Conservation (phyloP, 1,140 invertebrate genomes). For the Drepana arcuata region DNA sequence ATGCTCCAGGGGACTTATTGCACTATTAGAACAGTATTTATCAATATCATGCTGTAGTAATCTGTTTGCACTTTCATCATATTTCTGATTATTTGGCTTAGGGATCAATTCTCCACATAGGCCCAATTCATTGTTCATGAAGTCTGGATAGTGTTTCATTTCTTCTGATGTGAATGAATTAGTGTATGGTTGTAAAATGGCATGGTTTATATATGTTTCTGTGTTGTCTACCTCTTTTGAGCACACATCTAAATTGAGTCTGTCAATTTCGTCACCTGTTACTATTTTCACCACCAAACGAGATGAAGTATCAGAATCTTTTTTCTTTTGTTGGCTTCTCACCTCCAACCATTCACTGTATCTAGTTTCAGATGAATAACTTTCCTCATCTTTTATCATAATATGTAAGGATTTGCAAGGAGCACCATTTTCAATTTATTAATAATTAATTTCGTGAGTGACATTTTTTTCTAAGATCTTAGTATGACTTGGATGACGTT, state of each 20-base stretch:
- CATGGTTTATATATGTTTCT: too few species aligned
- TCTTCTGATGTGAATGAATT: too few species aligned
- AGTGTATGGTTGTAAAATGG: too few species aligned
- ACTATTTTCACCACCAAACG: constrained; percentile 48
- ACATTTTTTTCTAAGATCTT: too few species aligned
- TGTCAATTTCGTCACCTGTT: constrained; percentile 27
- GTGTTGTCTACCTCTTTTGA: constrained; percentile 25
- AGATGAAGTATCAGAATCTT: constrained; percentile 31
- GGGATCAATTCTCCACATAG: too few species aligned
- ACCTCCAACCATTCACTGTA: constrained; percentile 49
- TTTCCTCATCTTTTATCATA: constrained; percentile 28
- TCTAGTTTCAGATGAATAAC: constrained; percentile 22
- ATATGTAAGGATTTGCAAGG: constrained; percentile 51
- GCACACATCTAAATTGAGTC: constrained; percentile 47
- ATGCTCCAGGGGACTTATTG: constrained; percentile 46
- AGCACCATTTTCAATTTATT: constrained; percentile 46
- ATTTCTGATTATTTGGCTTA: too few species aligned
- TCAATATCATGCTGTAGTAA: too few species aligned
- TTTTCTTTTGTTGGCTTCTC: constrained; percentile 28
- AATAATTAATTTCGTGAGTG: constrained; percentile 50
- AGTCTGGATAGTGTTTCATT: too few species aligned
- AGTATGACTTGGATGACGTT: too few species aligned
- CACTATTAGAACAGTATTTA: too few species aligned
- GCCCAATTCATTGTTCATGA: too few species aligned
- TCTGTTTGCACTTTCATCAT: too few species aligned